These are phyloP conservation scores for Felis chaus DNA, from an alignment of 2,113 vertebrate species.

Conservation along the genomic window DNA sequence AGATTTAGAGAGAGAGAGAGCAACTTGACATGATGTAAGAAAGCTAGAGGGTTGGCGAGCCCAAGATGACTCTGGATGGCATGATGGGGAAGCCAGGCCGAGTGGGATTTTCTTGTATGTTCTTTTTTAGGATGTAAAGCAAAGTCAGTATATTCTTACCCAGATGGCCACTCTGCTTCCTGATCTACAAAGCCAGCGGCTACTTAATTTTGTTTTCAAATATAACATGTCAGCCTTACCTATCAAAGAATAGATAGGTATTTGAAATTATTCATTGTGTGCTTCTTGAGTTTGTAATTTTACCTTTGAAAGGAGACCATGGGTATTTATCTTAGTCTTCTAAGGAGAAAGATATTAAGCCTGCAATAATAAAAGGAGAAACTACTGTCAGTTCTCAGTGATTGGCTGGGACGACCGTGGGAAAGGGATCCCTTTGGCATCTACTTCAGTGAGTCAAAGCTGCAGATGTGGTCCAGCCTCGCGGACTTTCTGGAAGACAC, in stretches of 20 bases:
- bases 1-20: neutral
- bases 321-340: neutral
- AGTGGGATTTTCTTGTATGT: neutral
- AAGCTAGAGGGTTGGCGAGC: neutral
- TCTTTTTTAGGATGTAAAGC: neutral
- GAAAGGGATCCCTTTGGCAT: constrained; percentile 66
- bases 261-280: neutral
- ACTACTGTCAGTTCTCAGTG: constrained; percentile 86
- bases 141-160: neutral
- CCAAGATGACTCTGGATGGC: neutral
- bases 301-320: neutral
- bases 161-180: neutral
- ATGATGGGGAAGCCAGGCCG: neutral
- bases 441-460: constrained; percentile 84
- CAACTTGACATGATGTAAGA: neutral
- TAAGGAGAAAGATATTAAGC: neutral
- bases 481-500: constrained; percentile 87
- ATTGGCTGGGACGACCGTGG: constrained; percentile 83
- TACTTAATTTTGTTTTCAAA: constrained; percentile 24
- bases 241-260: neutral
- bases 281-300: neutral
- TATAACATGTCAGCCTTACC: neutral
- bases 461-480: constrained; percentile 87
- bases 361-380: neutral
- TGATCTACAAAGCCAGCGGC: neutral